phyloP scores from a whole-genome alignment of 2,113 vertebrate species.

The Capreolus pygargus region DNA sequence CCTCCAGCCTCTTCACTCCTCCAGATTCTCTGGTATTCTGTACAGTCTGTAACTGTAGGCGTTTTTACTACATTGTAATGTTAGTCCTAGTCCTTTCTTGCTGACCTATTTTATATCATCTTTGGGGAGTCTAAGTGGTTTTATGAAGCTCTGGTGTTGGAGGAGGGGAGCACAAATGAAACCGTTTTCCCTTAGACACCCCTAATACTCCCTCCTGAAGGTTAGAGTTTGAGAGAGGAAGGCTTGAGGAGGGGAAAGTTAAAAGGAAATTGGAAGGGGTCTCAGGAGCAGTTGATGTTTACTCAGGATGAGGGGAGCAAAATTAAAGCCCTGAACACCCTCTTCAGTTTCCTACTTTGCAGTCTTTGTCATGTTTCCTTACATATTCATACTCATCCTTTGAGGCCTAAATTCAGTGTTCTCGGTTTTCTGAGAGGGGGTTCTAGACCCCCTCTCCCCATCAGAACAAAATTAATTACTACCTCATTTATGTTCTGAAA shows the following conservation, averaged over 20 bases:
- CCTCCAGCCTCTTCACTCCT: not conserved
- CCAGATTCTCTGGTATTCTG: not conserved
- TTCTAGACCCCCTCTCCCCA: accelerated
- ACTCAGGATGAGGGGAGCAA: not conserved
- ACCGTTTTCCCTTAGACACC: not conserved
- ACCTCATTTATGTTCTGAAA: not conserved
- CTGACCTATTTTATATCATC: not conserved
- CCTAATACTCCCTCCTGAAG: not conserved
- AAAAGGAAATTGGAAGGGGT: too few relatives aligned
- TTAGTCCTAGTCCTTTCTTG: not conserved
- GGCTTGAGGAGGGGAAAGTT: not conserved
- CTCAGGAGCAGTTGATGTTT: not conserved
- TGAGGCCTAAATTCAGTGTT: not conserved
- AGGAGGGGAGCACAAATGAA: not conserved
- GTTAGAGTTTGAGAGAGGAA: not conserved
- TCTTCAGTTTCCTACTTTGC: not conserved
- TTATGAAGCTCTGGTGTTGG: not conserved
- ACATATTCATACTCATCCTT: not conserved
- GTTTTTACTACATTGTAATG: not conserved
- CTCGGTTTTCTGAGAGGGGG: not conserved
- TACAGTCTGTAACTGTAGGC: not conserved
- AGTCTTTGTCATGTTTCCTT: not conserved
- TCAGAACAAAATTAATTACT: not conserved
- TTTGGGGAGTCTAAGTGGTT: not conserved
- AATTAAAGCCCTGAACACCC: not conserved